A percentile compares a stretch with the other conserved stretches of the same genome.
These are phyloP conservation scores for Strongylocentrotus purpuratus DNA, from an alignment of 35 echinoderm and acorn worm genomes.

Conservation along the genomic window DNA sequence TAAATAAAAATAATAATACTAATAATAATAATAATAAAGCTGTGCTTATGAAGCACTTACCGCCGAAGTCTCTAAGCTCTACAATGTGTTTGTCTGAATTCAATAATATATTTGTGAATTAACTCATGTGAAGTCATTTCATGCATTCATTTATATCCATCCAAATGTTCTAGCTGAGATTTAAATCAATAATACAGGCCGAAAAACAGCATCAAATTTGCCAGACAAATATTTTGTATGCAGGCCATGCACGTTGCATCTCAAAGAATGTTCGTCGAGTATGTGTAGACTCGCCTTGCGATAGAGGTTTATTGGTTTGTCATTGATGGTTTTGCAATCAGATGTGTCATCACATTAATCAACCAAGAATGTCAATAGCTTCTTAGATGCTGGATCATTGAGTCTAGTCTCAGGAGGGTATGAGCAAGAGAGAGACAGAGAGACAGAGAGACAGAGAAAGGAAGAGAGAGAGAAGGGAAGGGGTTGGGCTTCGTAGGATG, in stretches of 20 bases:
- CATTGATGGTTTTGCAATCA: neutral
- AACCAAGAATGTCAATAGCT: conserved; percentile 17
- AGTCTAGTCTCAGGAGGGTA: neutral
- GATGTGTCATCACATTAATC: conserved; percentile 17
- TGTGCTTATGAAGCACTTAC: no score
- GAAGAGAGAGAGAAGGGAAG: no score
- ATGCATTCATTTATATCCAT: neutral
- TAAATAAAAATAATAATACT: no score
- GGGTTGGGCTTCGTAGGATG: neutral
- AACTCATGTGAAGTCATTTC: no score
- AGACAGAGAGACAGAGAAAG: neutral
- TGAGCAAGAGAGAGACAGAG: neutral
- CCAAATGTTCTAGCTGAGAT: neutral
- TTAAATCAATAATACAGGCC: neutral
- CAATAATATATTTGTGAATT: no score
- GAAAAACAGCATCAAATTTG: neutral
- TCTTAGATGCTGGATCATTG: neutral
- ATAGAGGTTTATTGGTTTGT: neutral
- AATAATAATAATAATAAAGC: no score
- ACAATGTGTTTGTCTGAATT: no score
- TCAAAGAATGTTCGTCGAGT: neutral
- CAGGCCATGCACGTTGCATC: neutral
- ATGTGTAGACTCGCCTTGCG: neutral
- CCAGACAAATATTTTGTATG: neutral
- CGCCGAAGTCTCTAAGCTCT: no score